Base-by-base conservation (phyloP, 2,113 vertebrate species). In the Myrmecophaga tridactyla region DNA sequence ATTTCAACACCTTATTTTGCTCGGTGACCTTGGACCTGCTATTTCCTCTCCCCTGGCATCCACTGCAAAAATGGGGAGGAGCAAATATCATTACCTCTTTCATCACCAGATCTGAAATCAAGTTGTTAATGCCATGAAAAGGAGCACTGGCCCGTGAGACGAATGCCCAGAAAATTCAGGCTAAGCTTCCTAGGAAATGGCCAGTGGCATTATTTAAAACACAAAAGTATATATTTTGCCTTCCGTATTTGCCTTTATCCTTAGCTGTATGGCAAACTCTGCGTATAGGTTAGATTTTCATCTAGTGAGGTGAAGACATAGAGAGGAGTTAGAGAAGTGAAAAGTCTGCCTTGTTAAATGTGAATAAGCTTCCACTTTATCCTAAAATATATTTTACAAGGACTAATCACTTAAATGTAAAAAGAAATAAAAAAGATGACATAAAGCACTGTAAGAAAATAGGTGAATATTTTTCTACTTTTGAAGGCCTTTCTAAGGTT, bases 1-100 rank as follows among this genome's bases (percentile, higher is more conserved):
- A 96, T 97, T 97, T 97, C 89, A 17, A 96, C 85, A 97, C 86
- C 46, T 27, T 93, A 7, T 88, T 94, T 88, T 96, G 82, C 51
- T 95, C 60, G 67, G 86, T 96, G 97, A 97, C 95, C 92, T 96
- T 94, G 91, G 73, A 77, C 89, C 95, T 89, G 27, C 92, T 92
- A 91, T 34, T 89, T 92, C 92, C 86, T 53, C 41, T 96, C 69
- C 86, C 69, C 48, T 89, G 86, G 96, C 89, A 95, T 95, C 67
- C 9, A 7, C 86, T 91, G n/a, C 95, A 81, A 95, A 97, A 96
- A 86, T 34, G n/a, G 62, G 56, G 46, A 94, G 86, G 77, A 83
- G 89, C 17, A 94, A 82, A 94, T 41, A 88, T 39, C 29, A 56
- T 89, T 69, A 67, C 39, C 43, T 96, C 67, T 94, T 73, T 95